These are phyloP conservation scores for Drosophila sproati DNA, from an alignment of 1,140 invertebrate genomes.

Conservation along the genomic window DNA sequence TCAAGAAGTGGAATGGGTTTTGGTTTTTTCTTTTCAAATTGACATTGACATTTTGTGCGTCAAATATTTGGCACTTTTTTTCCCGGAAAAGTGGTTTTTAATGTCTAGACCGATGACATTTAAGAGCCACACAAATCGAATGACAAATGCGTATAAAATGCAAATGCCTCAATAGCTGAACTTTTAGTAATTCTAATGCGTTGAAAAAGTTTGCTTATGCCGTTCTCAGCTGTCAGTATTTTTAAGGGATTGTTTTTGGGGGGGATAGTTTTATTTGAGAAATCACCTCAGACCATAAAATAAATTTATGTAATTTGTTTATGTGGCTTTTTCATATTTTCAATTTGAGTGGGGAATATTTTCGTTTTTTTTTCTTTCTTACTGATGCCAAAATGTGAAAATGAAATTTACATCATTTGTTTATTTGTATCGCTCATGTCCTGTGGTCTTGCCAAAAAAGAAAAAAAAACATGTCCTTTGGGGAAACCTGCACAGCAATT, in stretches of 20 bases:
- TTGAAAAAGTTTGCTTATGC: slow-evolving; percentile 16
- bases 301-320: slow-evolving; percentile 72
- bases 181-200: slow-evolving; percentile 73
- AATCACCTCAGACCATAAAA: slow-evolving; percentile 39
- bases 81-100: slow-evolving; percentile 71
- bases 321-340: slow-evolving; percentile 73
- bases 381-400: slow-evolving; percentile 52
- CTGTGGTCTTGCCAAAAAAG: slow-evolving; percentile 55
- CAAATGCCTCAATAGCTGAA: slow-evolving; percentile 61
- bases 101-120: slow-evolving; percentile 69
- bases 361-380: not conserved
- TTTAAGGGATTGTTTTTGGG: slow-evolving; percentile 21
- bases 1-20: slow-evolving; percentile 1
- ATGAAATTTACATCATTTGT: slow-evolving; percentile 84
- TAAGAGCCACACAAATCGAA: slow-evolving; percentile 37
- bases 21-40: slow-evolving; percentile 45
- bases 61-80: slow-evolving; percentile 71
- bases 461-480: slow-evolving; percentile 44
- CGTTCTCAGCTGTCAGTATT: slow-evolving; percentile 32
- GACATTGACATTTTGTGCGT: slow-evolving; percentile 75
- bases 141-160: slow-evolving; percentile 79
- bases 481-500: slow-evolving; percentile 67
- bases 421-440: slow-evolving; percentile 79
- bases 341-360: slow-evolving; percentile 28
- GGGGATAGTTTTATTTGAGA: slow-evolving; percentile 47